Percentiles rank a stretch among this genome's conserved stretches.
phyloP scores from a whole-genome alignment of 2,797 vertebrate genomes.

The Hoplostethus mediterraneus region DNA sequence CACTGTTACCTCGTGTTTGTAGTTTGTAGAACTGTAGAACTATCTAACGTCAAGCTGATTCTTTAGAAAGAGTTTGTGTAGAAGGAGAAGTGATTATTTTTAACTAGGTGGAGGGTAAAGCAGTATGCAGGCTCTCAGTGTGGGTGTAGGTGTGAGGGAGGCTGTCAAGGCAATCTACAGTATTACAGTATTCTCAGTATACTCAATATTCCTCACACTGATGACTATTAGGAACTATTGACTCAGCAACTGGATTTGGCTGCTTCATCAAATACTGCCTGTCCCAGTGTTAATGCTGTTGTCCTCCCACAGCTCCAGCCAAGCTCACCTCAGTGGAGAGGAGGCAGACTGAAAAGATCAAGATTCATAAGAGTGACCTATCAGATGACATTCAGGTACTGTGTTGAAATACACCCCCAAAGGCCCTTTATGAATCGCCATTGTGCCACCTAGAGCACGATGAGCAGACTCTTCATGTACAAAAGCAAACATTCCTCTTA shows the following conservation, averaged over 20 bases:
- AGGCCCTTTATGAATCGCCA: constrained; percentile 17
- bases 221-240: not conserved
- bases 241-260: not conserved
- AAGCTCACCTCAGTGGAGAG: constrained; percentile 37
- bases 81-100: constrained; percentile 24
- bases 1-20: not conserved
- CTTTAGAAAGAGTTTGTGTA: too few relatives aligned
- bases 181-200: too few relatives aligned
- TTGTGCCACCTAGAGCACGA: constrained; percentile 25
- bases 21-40: too few relatives aligned
- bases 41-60: not conserved
- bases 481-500: constrained; percentile 15
- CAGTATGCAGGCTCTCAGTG: not conserved
- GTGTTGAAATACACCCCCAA: constrained; percentile 15
- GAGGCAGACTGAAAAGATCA: constrained; percentile 21
- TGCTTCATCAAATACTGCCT: not conserved
- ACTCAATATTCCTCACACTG: too few relatives aligned
- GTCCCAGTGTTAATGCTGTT: not conserved
- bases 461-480: constrained; percentile 14
- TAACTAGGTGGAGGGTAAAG: not conserved
- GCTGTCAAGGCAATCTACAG: constrained; percentile 13
- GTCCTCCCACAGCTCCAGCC: constrained; percentile 54
- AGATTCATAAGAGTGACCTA: constrained; percentile 60
- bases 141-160: not conserved
- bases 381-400: constrained; percentile 80